These are phyloP conservation scores for Tolmerus cingulatus DNA, from an alignment of 2,888 invertebrate genomes.

Conservation along the genomic window DNA sequence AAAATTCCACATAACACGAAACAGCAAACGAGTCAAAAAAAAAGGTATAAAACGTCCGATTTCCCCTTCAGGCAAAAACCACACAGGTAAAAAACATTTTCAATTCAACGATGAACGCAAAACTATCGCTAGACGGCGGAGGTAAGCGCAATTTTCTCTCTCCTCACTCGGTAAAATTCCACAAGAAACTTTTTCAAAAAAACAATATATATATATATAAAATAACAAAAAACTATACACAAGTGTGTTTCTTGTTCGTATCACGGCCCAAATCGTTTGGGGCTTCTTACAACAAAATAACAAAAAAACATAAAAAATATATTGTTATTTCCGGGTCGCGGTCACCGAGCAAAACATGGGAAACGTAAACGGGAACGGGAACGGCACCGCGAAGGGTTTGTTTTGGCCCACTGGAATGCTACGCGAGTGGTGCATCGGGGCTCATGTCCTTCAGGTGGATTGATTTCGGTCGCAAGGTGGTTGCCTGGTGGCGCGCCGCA, in stretches of 20 bases:
- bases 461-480: not conserved
- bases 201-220: not conserved
- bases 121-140: not conserved
- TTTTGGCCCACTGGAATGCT: not conserved
- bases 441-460: not conserved
- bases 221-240: too few species aligned
- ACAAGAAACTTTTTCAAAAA: not conserved
- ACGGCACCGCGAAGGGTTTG: not conserved
- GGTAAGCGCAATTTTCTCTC: slow-evolving; percentile 4
- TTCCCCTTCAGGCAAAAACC: not conserved
- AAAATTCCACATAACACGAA: not conserved
- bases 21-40: not conserved
- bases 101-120: not conserved
- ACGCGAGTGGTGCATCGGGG: not conserved
- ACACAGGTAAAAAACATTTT: slow-evolving; percentile 7
- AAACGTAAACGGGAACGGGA: not conserved
- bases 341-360: not conserved
- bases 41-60: not conserved
- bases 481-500: not conserved
- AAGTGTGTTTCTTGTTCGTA: not conserved
- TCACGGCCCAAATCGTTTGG: not conserved
- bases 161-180: not conserved
- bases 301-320: not conserved
- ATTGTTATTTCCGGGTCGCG: not conserved
- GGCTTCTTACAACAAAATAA: not conserved